These are phyloP conservation scores for Bombus picipes DNA, from an alignment of 1,140 invertebrate genomes.

Conservation along the genomic window DNA sequence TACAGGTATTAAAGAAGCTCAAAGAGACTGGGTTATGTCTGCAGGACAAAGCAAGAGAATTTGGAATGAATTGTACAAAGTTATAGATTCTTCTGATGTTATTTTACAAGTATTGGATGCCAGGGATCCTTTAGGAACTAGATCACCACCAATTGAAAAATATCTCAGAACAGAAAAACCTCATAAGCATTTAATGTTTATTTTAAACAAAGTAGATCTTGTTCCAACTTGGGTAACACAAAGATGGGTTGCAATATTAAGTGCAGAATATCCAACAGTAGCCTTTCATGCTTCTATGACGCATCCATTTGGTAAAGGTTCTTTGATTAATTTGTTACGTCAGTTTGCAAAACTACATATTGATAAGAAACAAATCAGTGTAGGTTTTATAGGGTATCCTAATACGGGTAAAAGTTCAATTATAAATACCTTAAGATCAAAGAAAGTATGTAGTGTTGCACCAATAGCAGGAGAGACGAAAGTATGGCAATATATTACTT, in stretches of 20 bases:
- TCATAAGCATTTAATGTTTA: conserved; percentile 90
- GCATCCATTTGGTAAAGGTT: conserved; percentile 99
- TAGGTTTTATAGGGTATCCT: conserved; percentile 99
- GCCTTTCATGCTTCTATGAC: conserved; percentile 99
- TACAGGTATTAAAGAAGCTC: conserved; percentile 88
- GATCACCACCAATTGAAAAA: conserved; percentile 94
- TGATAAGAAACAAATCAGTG: conserved; percentile 99
- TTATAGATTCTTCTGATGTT: conserved; percentile 99
- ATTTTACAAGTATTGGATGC: conserved; percentile 97
- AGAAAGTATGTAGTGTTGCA: conserved; percentile 99
- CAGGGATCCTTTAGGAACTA: conserved; percentile 96
- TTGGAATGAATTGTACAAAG: conserved; percentile 99
- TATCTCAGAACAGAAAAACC: conserved; percentile 90
- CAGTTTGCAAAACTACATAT: conserved; percentile 98
- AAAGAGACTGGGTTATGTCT: conserved; percentile 93
- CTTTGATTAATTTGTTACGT: conserved; percentile 96
- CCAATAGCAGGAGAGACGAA: conserved; percentile 99
- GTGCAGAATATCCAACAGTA: conserved; percentile 97
- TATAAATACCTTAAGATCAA: conserved; percentile 97
- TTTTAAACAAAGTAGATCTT: conserved; percentile 93
- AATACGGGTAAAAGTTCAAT: conserved; percentile 99
- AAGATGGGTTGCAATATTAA: conserved; percentile 96
- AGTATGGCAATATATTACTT: conserved; percentile 99
- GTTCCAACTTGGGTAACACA: conserved; percentile 99
- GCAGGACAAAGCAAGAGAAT: conserved; percentile 98